Evolutionary conservation across 1,140 invertebrate species (phyloP).

Genomic region (Pseudomyrmex pallidus): DNA sequence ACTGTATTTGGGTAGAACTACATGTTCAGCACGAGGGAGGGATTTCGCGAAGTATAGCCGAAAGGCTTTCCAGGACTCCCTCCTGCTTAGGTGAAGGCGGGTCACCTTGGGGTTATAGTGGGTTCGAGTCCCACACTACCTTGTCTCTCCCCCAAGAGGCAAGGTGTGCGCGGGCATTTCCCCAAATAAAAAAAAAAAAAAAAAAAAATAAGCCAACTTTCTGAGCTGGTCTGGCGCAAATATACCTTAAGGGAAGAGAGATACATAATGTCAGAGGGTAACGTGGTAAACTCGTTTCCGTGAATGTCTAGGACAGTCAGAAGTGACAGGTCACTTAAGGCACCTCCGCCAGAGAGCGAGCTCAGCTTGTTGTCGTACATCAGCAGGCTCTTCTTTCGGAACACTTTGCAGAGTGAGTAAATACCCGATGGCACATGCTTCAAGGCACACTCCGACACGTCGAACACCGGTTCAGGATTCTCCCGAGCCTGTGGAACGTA

Average conservation of each 20-base stretch:
- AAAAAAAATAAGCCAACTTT: neutral
- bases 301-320: constrained; percentile 90
- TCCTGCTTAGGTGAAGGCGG: no score
- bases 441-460: constrained; percentile 90
- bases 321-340: constrained; percentile 88
- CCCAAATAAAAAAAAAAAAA: no score
- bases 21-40: no score
- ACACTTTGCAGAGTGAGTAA: constrained; percentile 91
- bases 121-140: no score
- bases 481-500: constrained; percentile 87
- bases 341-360: constrained; percentile 89
- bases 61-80: no score
- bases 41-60: no score
- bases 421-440: constrained; percentile 90
- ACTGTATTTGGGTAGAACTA: no score
- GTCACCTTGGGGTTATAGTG: no score
- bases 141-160: no score
- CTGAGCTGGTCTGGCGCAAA: constrained; percentile 6
- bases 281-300: constrained; percentile 88
- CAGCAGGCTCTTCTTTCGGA: constrained; percentile 89
- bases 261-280: constrained; percentile 88
- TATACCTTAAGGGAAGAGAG: constrained; percentile 87
- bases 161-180: no score
- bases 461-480: constrained; percentile 90
- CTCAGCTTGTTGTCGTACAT: constrained; percentile 89